Evolutionary conservation across 2,888 invertebrate genomes (phyloP), one percentile per base, ranked within the genome.

Genomic region (Drosophila buzzatii): DNA sequence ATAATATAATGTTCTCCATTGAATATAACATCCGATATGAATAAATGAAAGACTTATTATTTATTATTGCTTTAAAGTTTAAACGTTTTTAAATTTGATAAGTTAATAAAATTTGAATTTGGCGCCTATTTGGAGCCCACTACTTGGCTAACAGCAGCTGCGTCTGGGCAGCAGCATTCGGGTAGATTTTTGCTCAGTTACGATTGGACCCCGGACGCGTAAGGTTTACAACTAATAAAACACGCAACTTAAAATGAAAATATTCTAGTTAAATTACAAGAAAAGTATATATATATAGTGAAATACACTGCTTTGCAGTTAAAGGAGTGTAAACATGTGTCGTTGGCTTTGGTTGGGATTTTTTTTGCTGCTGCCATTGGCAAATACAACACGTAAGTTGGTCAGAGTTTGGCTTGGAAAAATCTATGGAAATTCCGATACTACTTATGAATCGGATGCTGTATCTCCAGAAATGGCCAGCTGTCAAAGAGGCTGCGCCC

Each of bases 311-410:
- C n/a, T 55, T 20, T 37, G 39, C 41, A 55, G 14, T 4, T 53
- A 51, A 64, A 56, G 23, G 47, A 53, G 62, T 23, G 23, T n/a
- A 55, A 79, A 69, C 68, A 90, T 89, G 91, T 73, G 75, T 64
- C 75, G 73, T n/a, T 74, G 88, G 78, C 67, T 76, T 61, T 80
- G 81, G 53, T 62, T 91, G 62, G 75, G 57, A 10, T 59, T 89
- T 63, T 79, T 87, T 23, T 20, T 88, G 14, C 55, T 91, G 14
- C 51, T 91, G 45, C 79, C 84, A 6, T 47, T 81, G 74, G 87
- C 74, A 39, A 76, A 79, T 53, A 77, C 90, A 53, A 91, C 91
- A 69, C 90, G 90, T 90, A 84, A 91, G 91, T 83, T 2, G 10
- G 1, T 0, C 2, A 27, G 39, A 49, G 33, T 20, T 42, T 6